Evolutionary conservation across 2,113 vertebrate genomes (phyloP), one percentile per base, ranked within the genome.

Genomic region (Tilapia sparmanii): DNA sequence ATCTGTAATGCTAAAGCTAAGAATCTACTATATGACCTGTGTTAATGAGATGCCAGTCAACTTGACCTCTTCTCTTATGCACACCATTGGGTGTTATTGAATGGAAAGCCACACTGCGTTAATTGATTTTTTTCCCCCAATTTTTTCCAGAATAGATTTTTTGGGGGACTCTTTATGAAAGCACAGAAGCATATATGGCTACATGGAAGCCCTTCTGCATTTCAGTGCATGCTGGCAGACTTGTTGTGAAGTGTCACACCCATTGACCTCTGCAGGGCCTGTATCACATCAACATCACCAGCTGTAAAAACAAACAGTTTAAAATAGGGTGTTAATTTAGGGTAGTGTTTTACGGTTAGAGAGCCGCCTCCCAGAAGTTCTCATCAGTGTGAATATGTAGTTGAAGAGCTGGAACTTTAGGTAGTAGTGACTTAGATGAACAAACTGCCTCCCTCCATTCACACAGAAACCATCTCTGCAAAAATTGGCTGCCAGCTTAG

Each of bases 241-340:
- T 33, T 55, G 10, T 54, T 40, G 15, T 45, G 33, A 68, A 22
- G 24, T 31, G 2, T 83, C 50, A 71, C 5, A 88, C 61, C 26
- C 26, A 24, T 52, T 61, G 50, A 79, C 73, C 59, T 71, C 1
- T 40, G 8, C 61, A 45, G 38, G 38, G 31, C 22, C 45, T 16
- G 55, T 31, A 54, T 66, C 54, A 16, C n/a, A 13, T 33, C 42
- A 47, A 31, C 33, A 26, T 57, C 38, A 73, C 55, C 79, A 50
- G 57, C 82, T 73, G 40, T 24, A 15, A 81, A 73, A 42, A 24
- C 15, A 18, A 52, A 4, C 4, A 15, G 68, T 54, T 52, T 38
- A 63, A 85, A 80, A 83, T 80, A 63, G 52, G 29, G 24, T 54
- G 38, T 78, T 47, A 10, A 82, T 57, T 76, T 26, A 29, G 59